Evolutionary conservation across 2,888 invertebrate species (phyloP).

Genomic region (Sphaeridia pumilis): DNA sequence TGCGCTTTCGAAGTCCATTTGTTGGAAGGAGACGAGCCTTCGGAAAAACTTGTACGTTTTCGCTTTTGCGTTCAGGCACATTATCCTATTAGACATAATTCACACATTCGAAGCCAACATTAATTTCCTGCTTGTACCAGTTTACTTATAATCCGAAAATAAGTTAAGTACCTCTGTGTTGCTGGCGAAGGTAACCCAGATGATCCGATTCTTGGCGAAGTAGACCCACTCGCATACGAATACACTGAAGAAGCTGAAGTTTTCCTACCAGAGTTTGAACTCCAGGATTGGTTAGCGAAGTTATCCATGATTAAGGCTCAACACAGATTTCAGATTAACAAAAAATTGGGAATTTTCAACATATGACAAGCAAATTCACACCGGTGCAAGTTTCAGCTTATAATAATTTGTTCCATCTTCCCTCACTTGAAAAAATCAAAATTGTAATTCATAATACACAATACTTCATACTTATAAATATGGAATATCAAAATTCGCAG

Average conservation of each 20-base stretch:
- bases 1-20: conserved; percentile 99
- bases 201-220: conserved; percentile 28
- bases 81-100: conserved; percentile 45
- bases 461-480: too few relatives aligned
- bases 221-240: conserved; percentile 6
- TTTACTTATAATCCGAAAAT: background rate
- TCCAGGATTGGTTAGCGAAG: too few relatives aligned
- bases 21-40: conserved; percentile 74
- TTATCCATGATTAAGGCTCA: too few relatives aligned
- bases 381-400: too few relatives aligned
- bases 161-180: conserved; percentile 28
- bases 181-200: conserved; percentile 29
- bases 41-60: conserved; percentile 79
- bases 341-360: too few relatives aligned
- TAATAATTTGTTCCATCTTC: too few relatives aligned
- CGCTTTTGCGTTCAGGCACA: conserved; percentile 69
- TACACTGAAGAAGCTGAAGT: conserved; percentile 1
- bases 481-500: too few relatives aligned
- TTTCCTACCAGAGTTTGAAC: conserved; percentile 7
- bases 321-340: too few relatives aligned
- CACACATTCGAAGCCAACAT: background rate
- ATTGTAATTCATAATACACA: too few relatives aligned
- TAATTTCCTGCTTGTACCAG: background rate
- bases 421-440: too few relatives aligned
- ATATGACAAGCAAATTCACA: too few relatives aligned